Evolutionary conservation across 2,888 invertebrate species (phyloP).

Genomic region (Synanthedon myopaeformis): DNA sequence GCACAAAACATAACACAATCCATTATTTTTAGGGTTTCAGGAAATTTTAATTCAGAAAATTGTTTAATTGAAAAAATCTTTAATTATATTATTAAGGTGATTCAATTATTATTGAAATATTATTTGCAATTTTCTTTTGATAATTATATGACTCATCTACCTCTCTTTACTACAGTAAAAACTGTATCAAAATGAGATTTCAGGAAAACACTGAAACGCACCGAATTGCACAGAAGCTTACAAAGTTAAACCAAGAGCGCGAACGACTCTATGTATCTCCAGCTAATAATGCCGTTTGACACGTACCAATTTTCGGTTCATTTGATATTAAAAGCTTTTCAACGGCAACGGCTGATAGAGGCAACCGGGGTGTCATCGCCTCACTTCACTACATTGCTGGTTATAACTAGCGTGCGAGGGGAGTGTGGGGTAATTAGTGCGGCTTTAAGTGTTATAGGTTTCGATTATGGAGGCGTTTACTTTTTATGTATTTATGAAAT

Average conservation of each 20-base stretch:
- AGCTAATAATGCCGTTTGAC: slow-evolving; percentile 64
- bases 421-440: background rate
- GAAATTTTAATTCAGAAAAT: too few relatives aligned
- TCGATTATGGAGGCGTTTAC: background rate
- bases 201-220: too few relatives aligned
- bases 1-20: too few relatives aligned
- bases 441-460: background rate
- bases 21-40: too few relatives aligned
- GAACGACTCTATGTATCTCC: slow-evolving; percentile 17
- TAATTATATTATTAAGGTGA: too few relatives aligned
- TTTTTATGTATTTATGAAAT: too few relatives aligned
- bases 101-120: too few relatives aligned
- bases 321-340: slow-evolving; percentile 69
- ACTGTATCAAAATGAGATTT: too few relatives aligned
- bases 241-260: background rate
- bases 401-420: background rate
- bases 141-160: too few relatives aligned
- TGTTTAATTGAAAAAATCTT: too few relatives aligned
- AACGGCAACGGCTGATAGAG: slow-evolving; percentile 22
- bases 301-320: slow-evolving; percentile 68
- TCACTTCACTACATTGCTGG: background rate
- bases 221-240: background rate
- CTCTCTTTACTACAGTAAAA: too few relatives aligned
- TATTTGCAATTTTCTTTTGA: too few relatives aligned
- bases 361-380: slow-evolving; percentile 19